phyloP scores from a whole-genome alignment of 1,140 invertebrate species.

The Neotoxoptera formosana region DNA sequence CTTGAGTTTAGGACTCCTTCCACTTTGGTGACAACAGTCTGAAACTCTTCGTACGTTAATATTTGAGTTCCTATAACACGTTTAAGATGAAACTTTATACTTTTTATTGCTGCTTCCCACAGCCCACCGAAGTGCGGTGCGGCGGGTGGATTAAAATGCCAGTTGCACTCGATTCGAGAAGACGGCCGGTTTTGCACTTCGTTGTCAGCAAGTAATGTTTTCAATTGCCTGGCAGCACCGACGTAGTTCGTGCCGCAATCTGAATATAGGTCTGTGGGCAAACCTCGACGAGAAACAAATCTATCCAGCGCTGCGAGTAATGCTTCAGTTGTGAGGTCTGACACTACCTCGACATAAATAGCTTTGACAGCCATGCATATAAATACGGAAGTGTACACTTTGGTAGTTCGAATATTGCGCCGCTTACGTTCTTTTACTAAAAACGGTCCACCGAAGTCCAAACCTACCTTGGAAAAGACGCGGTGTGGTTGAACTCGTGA shows the following conservation, averaged over 20 bases:
- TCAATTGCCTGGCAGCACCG: background rate
- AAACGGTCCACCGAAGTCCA: conserved; percentile 62
- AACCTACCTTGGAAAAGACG: conserved; percentile 61
- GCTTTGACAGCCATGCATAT: background rate
- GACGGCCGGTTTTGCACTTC: background rate
- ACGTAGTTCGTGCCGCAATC: background rate
- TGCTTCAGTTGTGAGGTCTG: background rate
- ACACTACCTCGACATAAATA: background rate
- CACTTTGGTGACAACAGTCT: no score
- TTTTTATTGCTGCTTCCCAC: no score
- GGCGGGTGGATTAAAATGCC: background rate
- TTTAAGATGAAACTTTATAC: no score
- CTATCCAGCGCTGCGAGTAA: background rate
- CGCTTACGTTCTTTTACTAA: background rate
- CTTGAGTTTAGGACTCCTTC: no score
- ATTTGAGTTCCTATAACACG: no score
- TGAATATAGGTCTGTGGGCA: background rate
- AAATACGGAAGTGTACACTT: background rate
- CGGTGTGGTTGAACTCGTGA: conserved; percentile 60
- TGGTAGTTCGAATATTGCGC: background rate
- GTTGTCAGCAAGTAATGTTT: background rate
- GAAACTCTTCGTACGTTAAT: no score
- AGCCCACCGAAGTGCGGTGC: background rate
- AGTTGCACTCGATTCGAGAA: background rate
- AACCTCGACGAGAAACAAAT: background rate